phyloP scores from a whole-genome alignment of 2,797 vertebrate genomes.

The Sebastes hopkinsi region DNA sequence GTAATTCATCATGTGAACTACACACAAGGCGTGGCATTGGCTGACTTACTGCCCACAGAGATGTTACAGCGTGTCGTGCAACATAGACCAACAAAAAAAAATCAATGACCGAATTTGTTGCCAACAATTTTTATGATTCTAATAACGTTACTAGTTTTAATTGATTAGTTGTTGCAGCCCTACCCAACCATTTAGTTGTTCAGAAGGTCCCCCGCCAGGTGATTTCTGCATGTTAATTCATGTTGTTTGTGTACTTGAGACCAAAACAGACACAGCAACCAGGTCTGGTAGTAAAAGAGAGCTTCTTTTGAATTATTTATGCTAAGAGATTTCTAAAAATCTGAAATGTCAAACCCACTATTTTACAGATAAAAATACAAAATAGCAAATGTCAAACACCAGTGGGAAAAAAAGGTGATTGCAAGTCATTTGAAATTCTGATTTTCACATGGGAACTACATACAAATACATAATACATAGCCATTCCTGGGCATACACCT shows the following conservation, averaged over 20 bases:
- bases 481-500: not conserved
- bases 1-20: not conserved
- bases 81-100: too few species aligned
- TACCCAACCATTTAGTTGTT: not conserved
- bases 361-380: not conserved
- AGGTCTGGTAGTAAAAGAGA: not conserved
- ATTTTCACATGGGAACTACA: not conserved
- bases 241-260: not conserved
- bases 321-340: not conserved
- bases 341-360: not conserved
- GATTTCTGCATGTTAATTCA: not conserved
- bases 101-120: not conserved
- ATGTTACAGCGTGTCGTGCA: not conserved
- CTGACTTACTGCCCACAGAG: not conserved
- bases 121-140: not conserved
- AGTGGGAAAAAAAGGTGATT: not conserved
- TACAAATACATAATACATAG: too few species aligned
- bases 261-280: not conserved
- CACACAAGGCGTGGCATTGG: fast-evolving
- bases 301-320: not conserved
- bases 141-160: not conserved
- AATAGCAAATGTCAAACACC: not conserved
- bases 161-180: not conserved
- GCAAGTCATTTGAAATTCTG: not conserved
- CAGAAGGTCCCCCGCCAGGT: too few species aligned